Conservation (phyloP, 2,113 vertebrate genomes). For the Pavo muticus region DNA sequence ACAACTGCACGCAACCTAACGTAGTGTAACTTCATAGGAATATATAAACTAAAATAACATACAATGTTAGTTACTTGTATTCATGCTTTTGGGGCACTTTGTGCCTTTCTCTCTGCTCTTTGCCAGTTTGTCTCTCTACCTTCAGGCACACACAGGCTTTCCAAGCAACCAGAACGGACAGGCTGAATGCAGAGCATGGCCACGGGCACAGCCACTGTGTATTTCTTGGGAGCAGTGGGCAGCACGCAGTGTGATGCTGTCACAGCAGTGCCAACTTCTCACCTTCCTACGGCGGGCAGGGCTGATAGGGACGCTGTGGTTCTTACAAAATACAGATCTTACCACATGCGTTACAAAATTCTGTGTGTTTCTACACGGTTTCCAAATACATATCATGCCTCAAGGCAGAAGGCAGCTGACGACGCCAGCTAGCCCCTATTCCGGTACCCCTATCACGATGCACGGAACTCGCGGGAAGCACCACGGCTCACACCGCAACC, state of each 20-base stretch:
- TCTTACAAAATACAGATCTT: background rate
- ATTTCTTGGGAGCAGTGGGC: background rate
- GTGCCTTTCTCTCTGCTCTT: background rate
- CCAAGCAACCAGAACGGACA: background rate
- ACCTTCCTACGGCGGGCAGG: background rate
- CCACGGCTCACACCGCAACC: background rate
- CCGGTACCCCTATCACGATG: too few species aligned
- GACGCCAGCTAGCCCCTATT: accelerated
- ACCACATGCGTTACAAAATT: background rate
- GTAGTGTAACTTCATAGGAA: background rate
- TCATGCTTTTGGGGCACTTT: background rate
- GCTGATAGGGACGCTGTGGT: background rate
- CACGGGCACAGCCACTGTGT: background rate
- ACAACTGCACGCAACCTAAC: background rate
- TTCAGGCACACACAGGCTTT: background rate
- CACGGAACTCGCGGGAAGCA: too few species aligned
- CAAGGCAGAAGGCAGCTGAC: background rate
- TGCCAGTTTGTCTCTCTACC: background rate
- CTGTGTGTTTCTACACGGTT: accelerated
- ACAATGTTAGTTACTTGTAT: background rate
- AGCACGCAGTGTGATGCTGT: too few species aligned
- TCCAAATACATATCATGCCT: accelerated
- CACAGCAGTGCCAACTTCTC: accelerated
- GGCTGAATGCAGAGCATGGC: background rate
- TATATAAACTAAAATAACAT: background rate